Evolutionary conservation across 2,888 invertebrate genomes (phyloP).

Genomic region (Hyposoter didymator): DNA sequence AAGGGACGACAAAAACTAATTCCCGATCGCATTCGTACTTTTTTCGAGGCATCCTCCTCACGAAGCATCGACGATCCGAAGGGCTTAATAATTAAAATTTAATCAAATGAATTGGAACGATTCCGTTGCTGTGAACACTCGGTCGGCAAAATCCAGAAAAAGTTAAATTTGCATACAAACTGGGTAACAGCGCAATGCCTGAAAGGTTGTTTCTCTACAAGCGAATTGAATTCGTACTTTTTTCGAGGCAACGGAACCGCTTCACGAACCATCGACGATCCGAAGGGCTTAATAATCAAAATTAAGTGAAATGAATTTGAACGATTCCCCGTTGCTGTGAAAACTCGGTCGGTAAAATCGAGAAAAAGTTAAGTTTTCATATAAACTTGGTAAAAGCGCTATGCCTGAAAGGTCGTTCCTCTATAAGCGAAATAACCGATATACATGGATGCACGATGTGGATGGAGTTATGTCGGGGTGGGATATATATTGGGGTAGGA

Average conservation of each 20-base stretch:
- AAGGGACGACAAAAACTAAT: too few relatives aligned
- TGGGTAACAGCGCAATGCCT: not conserved
- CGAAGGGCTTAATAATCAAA: not conserved
- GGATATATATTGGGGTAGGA: conserved; percentile 49
- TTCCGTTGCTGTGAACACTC: not conserved
- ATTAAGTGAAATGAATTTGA: not conserved
- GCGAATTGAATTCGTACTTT: conserved; percentile 1
- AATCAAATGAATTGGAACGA: not conserved
- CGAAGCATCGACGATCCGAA: not conserved
- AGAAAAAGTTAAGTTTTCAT: not conserved
- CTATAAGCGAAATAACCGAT: conserved; percentile 19
- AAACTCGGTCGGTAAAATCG: not conserved
- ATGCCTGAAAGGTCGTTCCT: not conserved
- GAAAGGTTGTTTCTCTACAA: not conserved
- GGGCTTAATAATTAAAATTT: not conserved
- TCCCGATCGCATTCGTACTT: too few relatives aligned
- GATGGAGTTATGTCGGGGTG: conserved; percentile 63
- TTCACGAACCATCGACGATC: not conserved
- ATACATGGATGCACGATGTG: conserved; percentile 28
- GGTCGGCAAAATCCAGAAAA: not conserved
- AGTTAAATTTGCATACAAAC: not conserved
- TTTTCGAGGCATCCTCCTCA: not conserved
- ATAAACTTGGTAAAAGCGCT: not conserved
- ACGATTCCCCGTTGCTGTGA: not conserved
- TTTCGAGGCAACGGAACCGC: not conserved